A percentile compares a stretch with the other conserved stretches of the same genome.
Evolutionary conservation across 53 echinoderm and acorn worm genomes (phyloP).

Genomic region (Stichopus horrens): DNA sequence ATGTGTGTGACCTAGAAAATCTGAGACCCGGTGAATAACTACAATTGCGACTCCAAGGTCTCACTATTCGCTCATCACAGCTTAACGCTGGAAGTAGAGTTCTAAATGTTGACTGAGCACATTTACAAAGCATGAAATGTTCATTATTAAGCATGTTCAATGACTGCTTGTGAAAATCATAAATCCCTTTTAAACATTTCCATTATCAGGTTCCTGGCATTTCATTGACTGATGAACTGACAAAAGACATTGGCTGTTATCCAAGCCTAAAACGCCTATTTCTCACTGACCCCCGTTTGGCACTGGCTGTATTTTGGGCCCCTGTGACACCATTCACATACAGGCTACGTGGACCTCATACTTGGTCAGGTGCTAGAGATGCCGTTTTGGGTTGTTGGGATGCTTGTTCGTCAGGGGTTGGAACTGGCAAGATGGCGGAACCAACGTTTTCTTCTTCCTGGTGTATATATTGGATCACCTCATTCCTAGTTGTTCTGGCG

Average conservation of each 20-base stretch:
- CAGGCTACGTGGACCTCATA: conserved; percentile 18
- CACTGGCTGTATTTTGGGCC: neutral
- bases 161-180: too few species aligned
- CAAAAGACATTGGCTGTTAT: conserved; percentile 30
- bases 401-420: neutral
- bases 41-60: too few species aligned
- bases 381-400: conserved; percentile 18
- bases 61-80: too few species aligned
- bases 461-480: neutral
- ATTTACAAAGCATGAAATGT: too few species aligned
- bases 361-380: conserved; percentile 30
- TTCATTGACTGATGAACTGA: conserved; percentile 5
- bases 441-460: neutral
- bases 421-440: neutral
- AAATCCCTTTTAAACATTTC: too few species aligned
- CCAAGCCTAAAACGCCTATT: conserved; percentile 1
- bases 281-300: conserved; percentile 16
- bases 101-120: too few species aligned
- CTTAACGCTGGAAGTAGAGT: too few species aligned
- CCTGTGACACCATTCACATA: conserved; percentile 35
- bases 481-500: neutral
- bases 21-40: too few species aligned
- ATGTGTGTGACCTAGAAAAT: too few species aligned
- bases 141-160: too few species aligned
- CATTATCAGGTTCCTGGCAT: conserved; percentile 18